Evolutionary conservation across 1,140 invertebrate genomes (phyloP).

Genomic region (Sycophila sp.): DNA sequence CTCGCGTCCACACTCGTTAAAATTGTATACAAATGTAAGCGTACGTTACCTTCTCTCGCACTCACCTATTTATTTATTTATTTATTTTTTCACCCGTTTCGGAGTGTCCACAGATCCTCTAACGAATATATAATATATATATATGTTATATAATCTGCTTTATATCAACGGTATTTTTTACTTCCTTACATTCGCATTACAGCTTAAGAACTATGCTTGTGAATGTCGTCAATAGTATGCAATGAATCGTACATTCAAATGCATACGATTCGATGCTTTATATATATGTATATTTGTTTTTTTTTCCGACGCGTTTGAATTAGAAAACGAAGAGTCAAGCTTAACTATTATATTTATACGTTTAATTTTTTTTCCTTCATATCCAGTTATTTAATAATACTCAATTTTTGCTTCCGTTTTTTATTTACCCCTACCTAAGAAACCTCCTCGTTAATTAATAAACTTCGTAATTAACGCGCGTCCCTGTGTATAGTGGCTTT

Average conservation of each 20-base stretch:
- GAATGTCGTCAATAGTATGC: neutral
- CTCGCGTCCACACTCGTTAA: conserved; percentile 26
- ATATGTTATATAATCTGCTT: conserved; percentile 12
- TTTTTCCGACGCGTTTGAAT: neutral
- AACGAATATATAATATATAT: conserved; percentile 21
- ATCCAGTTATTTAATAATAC: neutral
- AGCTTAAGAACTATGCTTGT: neutral
- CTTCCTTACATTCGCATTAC: neutral
- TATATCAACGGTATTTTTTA: neutral
- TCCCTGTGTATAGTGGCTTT: neutral
- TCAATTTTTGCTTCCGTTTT: neutral
- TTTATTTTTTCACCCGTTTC: neutral
- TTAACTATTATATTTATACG: conserved; percentile 8
- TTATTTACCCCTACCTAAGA: no score
- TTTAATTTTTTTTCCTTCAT: neutral
- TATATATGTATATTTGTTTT: conserved; percentile 12
- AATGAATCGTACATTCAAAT: neutral
- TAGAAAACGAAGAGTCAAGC: conserved; percentile 18
- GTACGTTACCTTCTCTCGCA: conserved; percentile 37
- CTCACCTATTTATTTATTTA: conserved; percentile 23
- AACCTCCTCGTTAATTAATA: neutral
- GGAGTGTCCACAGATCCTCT: neutral
- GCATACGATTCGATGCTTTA: neutral
- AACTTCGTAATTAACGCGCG: neutral
- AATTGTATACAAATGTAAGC: conserved; percentile 51